Conservation (phyloP, 2,888 invertebrate species). For the Thereva nobilitata region DNA sequence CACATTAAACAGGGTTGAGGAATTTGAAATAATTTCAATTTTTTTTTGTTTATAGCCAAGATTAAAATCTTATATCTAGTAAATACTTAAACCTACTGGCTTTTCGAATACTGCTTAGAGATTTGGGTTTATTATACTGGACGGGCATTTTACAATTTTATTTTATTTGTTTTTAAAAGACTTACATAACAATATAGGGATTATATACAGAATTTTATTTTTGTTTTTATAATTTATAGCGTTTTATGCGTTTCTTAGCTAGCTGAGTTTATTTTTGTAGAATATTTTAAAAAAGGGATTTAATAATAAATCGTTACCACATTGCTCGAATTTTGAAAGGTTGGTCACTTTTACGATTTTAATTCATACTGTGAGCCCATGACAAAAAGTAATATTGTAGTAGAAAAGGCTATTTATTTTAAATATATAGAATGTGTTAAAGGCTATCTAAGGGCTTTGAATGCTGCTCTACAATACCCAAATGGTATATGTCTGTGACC, state of each 20-base stretch:
- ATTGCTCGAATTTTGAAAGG: no score
- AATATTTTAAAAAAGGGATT: no score
- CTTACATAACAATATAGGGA: constrained; percentile 24
- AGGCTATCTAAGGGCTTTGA: no score
- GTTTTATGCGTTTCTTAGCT: constrained; percentile 37
- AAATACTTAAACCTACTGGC: constrained; percentile 56
- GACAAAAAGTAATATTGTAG: no score
- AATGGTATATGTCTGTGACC: no score
- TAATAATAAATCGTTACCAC: no score
- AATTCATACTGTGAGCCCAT: no score
- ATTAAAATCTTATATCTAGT: constrained; percentile 29
- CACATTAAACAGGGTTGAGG: not conserved
- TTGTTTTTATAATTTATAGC: constrained; percentile 30
- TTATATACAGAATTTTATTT: no score
- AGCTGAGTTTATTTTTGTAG: not conserved
- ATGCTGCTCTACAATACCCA: no score
- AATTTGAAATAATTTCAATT: not conserved
- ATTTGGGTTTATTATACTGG: constrained; percentile 59
- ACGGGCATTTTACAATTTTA: constrained; percentile 44
- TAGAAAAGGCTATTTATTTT: no score
- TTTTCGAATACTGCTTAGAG: constrained; percentile 61
- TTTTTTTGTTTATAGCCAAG: constrained; percentile 7
- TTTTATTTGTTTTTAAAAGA: constrained; percentile 24
- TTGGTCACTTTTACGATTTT: no score
- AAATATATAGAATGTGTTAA: no score